phyloP scores from a whole-genome alignment of 1,140 invertebrate genomes.

The Cotesia glomerata region DNA sequence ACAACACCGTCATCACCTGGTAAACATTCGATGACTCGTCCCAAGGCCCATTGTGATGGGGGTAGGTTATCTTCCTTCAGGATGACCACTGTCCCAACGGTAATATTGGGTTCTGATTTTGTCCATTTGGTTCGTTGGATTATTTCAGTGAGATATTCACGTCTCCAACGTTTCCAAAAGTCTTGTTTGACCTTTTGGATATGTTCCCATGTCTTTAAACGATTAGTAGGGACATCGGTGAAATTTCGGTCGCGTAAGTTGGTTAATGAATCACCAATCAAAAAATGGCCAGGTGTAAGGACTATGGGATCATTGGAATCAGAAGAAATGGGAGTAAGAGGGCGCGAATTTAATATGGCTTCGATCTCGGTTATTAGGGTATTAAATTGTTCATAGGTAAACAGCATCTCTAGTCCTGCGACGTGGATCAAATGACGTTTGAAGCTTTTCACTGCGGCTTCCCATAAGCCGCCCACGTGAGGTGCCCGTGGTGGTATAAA shows the following conservation, averaged over 20 bases:
- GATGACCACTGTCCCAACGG: conserved; percentile 28
- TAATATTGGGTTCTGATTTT: neutral
- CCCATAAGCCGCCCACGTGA: conserved; percentile 14
- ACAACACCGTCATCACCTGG: conserved; percentile 35
- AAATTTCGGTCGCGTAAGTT: conserved; percentile 6
- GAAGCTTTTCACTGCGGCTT: conserved; percentile 20
- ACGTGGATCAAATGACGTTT: conserved; percentile 13
- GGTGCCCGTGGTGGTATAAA: conserved; percentile 21
- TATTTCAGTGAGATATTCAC: conserved; percentile 13
- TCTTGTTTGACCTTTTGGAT: conserved; percentile 7
- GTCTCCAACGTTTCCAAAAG: conserved; percentile 5
- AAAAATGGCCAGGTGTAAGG: conserved; percentile 10
- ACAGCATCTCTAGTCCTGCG: neutral
- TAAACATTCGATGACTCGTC: conserved; percentile 13
- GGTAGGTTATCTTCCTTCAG: conserved; percentile 35
- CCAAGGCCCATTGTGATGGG: conserved; percentile 14
- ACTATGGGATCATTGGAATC: conserved; percentile 11
- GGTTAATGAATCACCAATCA: conserved; percentile 7
- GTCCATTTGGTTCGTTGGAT: neutral
- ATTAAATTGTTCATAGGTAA: conserved; percentile 8
- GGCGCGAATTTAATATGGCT: conserved; percentile 12
- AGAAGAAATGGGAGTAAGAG: conserved; percentile 13
- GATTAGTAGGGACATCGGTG: neutral
- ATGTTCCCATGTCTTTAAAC: neutral
- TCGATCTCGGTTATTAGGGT: conserved; percentile 12